phyloP scores from a whole-genome alignment of 2,113 vertebrate genomes.

The Candoia aspera region DNA sequence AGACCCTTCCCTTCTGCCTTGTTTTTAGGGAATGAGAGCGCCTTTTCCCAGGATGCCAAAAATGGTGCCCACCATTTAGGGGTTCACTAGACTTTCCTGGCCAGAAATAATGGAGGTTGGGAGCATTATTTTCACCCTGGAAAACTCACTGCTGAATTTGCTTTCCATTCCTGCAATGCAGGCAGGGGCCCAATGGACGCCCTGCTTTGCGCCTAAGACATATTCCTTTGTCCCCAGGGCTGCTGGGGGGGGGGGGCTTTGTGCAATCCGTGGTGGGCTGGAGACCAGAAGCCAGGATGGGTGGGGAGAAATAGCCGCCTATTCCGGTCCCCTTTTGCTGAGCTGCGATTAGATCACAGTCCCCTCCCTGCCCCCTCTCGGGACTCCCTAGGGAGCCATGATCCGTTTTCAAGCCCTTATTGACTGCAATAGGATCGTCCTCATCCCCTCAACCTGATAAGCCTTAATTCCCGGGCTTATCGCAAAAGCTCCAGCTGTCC shows the following conservation, averaged over 20 bases:
- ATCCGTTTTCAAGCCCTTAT: slow-evolving; percentile 47
- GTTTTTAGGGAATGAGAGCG: not conserved
- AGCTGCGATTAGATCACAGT: not conserved
- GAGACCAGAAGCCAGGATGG: not conserved
- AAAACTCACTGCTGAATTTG: not conserved
- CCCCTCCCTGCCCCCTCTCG: not conserved
- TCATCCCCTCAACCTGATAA: slow-evolving; percentile 39
- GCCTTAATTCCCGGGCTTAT: slow-evolving; percentile 50
- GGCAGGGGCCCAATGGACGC: not conserved
- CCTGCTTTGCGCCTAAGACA: not conserved
- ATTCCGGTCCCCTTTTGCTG: not conserved
- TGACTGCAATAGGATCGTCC: slow-evolving; percentile 54
- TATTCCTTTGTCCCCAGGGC: not conserved
- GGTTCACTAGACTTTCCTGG: not conserved
- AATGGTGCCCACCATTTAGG: not conserved
- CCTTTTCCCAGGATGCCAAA: not conserved
- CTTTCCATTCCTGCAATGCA: no score
- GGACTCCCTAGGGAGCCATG: not conserved
- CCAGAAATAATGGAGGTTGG: not conserved
- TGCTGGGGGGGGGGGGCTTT: not conserved
- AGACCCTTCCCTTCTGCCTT: not conserved
- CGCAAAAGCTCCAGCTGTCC: slow-evolving; percentile 22
- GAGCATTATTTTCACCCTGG: not conserved
- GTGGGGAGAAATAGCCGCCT: not conserved
- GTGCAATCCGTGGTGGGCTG: not conserved